Evolutionary conservation across 1,140 invertebrate species (phyloP).

Genomic region (Pogonomyrmex californicus): DNA sequence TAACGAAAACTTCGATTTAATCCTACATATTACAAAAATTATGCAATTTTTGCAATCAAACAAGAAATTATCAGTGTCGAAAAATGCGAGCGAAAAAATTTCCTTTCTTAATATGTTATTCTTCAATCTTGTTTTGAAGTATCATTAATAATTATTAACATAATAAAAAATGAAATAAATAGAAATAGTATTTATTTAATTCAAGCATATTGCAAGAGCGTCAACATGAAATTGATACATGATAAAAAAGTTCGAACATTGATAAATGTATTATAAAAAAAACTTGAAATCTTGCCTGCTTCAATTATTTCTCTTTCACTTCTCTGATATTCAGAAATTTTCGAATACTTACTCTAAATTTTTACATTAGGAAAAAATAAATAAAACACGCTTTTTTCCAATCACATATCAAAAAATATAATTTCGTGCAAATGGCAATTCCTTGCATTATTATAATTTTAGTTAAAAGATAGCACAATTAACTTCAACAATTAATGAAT

Average conservation of each 20-base stretch:
- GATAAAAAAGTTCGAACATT: conserved; percentile 2
- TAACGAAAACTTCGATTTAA: not conserved
- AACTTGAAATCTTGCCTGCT: not conserved
- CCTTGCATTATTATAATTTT: conserved; percentile 7
- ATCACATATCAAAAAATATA: not conserved
- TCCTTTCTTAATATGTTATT: not conserved
- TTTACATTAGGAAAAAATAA: not conserved
- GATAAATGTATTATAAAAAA: not conserved
- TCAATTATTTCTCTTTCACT: too few species aligned
- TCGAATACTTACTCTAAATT: too few species aligned
- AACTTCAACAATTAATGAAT: conserved; percentile 47
- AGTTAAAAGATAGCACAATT: conserved; percentile 44
- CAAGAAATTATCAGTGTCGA: not conserved
- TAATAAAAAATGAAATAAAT: not conserved
- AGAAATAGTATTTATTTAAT: not conserved
- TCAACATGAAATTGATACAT: not conserved
- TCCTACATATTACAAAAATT: not conserved
- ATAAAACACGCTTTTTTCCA: not conserved
- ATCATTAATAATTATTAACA: not conserved
- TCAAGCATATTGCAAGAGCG: not conserved
- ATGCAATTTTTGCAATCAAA: not conserved
- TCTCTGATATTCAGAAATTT: too few species aligned
- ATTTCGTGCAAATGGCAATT: not conserved
- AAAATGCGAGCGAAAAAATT: not conserved
- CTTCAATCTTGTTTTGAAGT: not conserved